These are phyloP conservation scores for Colaptes auratus DNA, from an alignment of 2,113 vertebrate species.

Conservation along the genomic window DNA sequence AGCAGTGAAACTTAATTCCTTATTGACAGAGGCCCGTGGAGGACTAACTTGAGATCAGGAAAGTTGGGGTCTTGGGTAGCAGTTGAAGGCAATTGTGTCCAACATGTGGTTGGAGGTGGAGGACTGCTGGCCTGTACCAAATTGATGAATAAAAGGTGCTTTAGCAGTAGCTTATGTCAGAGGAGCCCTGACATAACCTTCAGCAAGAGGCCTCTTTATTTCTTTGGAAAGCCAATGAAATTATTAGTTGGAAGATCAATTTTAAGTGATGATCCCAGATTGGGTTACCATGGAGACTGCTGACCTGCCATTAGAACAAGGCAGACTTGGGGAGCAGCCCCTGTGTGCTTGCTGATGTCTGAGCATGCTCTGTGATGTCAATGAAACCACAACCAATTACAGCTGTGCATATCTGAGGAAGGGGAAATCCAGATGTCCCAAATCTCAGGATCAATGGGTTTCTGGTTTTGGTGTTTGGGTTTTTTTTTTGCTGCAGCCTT, in stretches of 20 bases:
- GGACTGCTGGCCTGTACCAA: not conserved
- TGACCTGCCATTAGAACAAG: not conserved
- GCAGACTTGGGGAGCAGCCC: not conserved
- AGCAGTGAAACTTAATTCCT: not conserved
- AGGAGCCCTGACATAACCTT: not conserved
- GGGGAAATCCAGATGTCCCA: not conserved
- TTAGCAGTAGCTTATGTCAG: not conserved
- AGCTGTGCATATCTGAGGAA: not conserved
- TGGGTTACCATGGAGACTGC: conserved; percentile 15
- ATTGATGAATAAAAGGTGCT: not conserved
- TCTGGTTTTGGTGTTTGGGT: not conserved
- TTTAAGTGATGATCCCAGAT: not conserved
- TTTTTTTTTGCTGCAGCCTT: not conserved
- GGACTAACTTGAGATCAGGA: accelerated
- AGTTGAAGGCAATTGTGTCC: not conserved
- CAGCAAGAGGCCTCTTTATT: not conserved
- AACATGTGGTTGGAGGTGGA: not conserved
- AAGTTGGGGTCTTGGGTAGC: accelerated
- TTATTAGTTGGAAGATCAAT: not conserved
- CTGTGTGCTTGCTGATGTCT: not conserved
- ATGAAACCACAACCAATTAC: not conserved
- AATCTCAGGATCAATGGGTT: not conserved
- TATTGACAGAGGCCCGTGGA: accelerated
- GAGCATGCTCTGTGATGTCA: not conserved
- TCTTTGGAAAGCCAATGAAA: not conserved